Conservation (phyloP, 2,797 vertebrate species). For the Aldrovandia affinis region DNA sequence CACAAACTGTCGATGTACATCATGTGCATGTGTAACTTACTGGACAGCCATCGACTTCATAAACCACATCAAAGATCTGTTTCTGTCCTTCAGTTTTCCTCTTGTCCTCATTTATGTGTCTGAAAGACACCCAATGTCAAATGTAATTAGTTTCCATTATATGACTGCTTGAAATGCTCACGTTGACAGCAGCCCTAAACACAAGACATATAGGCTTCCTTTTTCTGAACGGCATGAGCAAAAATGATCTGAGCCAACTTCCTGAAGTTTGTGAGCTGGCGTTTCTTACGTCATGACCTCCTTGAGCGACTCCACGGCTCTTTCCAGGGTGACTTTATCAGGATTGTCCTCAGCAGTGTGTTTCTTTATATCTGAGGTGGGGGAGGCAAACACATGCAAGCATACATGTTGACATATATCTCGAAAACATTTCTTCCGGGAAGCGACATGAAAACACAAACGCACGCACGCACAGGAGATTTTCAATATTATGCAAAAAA, state of each 20-base stretch:
- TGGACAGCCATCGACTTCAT: conserved; percentile 96
- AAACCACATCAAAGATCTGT: conserved; percentile 97
- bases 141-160: neutral
- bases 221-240: neutral
- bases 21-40: conserved; percentile 87
- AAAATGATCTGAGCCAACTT: neutral
- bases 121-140: conserved; percentile 51
- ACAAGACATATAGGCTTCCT: neutral
- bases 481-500: neutral
- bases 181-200: neutral
- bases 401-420: neutral
- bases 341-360: conserved; percentile 94
- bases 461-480: neutral
- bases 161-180: neutral
- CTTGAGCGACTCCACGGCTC: conserved; percentile 93
- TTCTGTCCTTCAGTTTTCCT: conserved; percentile 97
- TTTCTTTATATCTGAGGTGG: conserved; percentile 88
- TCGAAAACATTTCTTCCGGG: neutral
- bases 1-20: too few relatives aligned
- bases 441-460: neutral
- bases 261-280: neutral
- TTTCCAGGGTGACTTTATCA: conserved; percentile 91
- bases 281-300: conserved; percentile 97
- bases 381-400: neutral
- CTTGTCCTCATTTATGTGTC: conserved; percentile 98